Percentiles rank a stretch among this genome's conserved stretches.
These are phyloP conservation scores for Antechinus flavipes DNA, from an alignment of 2,113 vertebrate genomes.

Conservation along the genomic window DNA sequence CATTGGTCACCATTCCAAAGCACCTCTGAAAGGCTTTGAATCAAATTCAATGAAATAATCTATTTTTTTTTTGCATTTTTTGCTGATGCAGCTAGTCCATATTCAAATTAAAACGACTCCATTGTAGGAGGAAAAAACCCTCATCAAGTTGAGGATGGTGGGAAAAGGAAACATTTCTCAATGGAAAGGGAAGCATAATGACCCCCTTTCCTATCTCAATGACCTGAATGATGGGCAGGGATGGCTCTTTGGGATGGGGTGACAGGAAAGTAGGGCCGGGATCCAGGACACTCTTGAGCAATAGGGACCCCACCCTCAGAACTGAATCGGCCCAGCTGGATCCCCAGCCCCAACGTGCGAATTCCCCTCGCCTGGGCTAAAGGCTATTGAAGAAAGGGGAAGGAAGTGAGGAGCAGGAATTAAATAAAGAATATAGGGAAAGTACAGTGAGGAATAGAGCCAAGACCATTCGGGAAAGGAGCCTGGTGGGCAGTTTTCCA, in stretches of 20 bases:
- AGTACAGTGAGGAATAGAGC: conserved; percentile 8
- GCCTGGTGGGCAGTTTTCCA: background rate
- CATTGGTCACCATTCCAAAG: no score
- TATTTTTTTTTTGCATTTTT: background rate
- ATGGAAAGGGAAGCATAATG: background rate
- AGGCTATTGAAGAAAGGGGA: conserved; percentile 60
- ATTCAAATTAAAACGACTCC: background rate
- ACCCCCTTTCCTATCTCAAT: conserved; percentile 30
- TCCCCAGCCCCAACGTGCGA: conserved; percentile 41
- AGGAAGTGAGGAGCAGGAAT: conserved; percentile 76
- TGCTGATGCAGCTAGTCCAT: background rate
- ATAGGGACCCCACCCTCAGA: conserved; percentile 53
- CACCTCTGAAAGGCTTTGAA: background rate
- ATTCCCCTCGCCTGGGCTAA: conserved; percentile 64
- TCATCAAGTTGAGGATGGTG: background rate
- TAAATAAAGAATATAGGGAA: conserved; percentile 43
- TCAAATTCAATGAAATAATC: background rate
- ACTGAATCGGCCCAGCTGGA: conserved; percentile 48
- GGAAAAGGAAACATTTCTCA: background rate
- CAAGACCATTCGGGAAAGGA: conserved; percentile 13
- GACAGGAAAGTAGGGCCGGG: conserved; percentile 75
- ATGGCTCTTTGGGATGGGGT: conserved; percentile 73
- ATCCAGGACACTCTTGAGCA: conserved; percentile 43
- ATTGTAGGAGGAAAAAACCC: background rate
- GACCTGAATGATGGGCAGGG: conserved; percentile 42